Evolutionary conservation across 2,888 invertebrate species (phyloP).

Genomic region (Callosobruchus maculatus): DNA sequence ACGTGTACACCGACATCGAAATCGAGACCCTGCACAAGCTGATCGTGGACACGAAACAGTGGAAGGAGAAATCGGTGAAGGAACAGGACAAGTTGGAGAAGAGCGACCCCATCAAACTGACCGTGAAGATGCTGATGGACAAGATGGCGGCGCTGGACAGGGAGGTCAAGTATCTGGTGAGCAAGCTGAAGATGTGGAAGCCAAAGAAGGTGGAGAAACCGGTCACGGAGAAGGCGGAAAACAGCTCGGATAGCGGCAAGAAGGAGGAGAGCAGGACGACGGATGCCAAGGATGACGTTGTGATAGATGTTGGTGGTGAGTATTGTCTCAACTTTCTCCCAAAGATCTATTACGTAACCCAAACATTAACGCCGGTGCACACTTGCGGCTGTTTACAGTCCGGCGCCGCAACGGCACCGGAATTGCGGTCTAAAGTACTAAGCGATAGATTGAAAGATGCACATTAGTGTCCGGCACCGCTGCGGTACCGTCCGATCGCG

Average conservation of each 20-base stretch:
- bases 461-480: no score
- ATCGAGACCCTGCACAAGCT: conserved; percentile 76
- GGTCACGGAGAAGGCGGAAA: conserved; percentile 13
- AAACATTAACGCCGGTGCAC: no score
- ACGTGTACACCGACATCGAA: conserved; percentile 87
- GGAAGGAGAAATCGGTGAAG: conserved; percentile 59
- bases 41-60: conserved; percentile 73
- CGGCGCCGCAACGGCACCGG: no score
- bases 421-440: no score
- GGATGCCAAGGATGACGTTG: neutral
- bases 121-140: conserved; percentile 78
- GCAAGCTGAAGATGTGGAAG: conserved; percentile 85
- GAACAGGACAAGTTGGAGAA: conserved; percentile 64
- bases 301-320: neutral
- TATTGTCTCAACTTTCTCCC: neutral
- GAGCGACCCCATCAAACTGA: conserved; percentile 74
- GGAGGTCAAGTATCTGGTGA: conserved; percentile 91
- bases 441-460: no score
- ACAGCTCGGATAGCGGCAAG: neutral
- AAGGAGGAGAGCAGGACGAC: neutral
- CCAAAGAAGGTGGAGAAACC: conserved; percentile 57
- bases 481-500: no score
- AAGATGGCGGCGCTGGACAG: conserved; percentile 85
- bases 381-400: no score
- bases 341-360: no score